These are phyloP conservation scores for Acromyrmex heyeri DNA, from an alignment of 1,140 invertebrate species.

Conservation along the genomic window DNA sequence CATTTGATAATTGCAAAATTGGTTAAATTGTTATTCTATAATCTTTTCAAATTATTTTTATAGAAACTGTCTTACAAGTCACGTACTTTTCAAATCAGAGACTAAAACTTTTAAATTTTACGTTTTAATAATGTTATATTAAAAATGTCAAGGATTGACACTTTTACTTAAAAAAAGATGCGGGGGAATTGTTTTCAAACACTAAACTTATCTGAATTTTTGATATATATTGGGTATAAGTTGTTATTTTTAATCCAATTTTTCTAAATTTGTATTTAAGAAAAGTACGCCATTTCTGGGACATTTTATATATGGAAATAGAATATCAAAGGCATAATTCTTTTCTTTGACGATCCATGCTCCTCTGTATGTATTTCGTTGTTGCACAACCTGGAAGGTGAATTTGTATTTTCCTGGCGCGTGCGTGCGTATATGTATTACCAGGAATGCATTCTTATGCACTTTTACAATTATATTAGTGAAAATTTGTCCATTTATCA, in stretches of 20 bases:
- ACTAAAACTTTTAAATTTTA: not conserved
- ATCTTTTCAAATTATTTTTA: constrained; percentile 34
- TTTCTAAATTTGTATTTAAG: not conserved
- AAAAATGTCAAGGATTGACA: not conserved
- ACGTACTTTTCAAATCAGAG: constrained; percentile 4
- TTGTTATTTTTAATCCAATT: not conserved
- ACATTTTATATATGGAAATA: constrained; percentile 27
- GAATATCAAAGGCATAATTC: constrained; percentile 29
- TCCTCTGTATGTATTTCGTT: constrained; percentile 58
- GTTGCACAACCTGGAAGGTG: constrained; percentile 68
- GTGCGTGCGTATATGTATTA: constrained; percentile 14
- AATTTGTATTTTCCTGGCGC: constrained; percentile 37
- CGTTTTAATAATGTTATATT: not conserved
- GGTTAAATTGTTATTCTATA: constrained; percentile 26
- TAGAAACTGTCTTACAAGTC: constrained; percentile 29
- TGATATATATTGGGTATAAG: not conserved
- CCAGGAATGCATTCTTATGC: constrained; percentile 36
- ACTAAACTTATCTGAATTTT: not conserved
- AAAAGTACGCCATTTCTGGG: constrained; percentile 40
- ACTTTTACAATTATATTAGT: constrained; percentile 46
- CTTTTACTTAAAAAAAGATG: not conserved
- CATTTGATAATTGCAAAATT: constrained; percentile 37
- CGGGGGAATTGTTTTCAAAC: not conserved
- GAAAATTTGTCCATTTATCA: constrained; percentile 22
- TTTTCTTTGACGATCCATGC: constrained; percentile 43